A percentile compares a stretch with the other conserved stretches of the same genome.
Evolutionary conservation across 2,797 vertebrate genomes (phyloP).

Genomic region (Graptemys geographica): DNA sequence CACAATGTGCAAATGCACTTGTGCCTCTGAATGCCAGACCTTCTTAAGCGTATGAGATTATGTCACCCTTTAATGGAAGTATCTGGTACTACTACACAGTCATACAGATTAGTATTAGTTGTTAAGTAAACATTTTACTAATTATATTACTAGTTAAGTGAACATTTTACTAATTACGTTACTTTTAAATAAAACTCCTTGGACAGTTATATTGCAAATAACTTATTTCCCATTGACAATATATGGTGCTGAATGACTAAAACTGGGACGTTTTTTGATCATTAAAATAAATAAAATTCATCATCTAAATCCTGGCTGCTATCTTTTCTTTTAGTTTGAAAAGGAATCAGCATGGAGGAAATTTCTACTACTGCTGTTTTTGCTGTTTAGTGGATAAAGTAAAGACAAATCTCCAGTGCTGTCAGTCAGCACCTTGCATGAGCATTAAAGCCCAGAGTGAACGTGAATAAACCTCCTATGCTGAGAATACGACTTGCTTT

Average conservation of each 20-base stretch:
- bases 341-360: background rate
- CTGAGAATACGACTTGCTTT: background rate
- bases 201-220: background rate
- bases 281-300: background rate
- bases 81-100: background rate
- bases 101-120: background rate
- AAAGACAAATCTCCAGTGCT: fast-evolving
- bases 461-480: background rate
- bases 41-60: background rate
- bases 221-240: background rate
- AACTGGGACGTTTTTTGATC: too few relatives aligned
- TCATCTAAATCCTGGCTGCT: background rate
- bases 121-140: background rate
- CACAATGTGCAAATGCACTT: background rate
- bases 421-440: background rate
- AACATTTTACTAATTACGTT: background rate
- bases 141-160: background rate
- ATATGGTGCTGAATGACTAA: too few relatives aligned
- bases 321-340: background rate
- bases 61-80: background rate
- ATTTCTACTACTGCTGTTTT: background rate
- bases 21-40: background rate
- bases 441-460: background rate
- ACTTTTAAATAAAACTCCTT: background rate
- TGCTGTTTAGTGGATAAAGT: background rate